Conservation (phyloP, 2,888 invertebrate genomes). For the Petrolisthes cinctipes region DNA sequence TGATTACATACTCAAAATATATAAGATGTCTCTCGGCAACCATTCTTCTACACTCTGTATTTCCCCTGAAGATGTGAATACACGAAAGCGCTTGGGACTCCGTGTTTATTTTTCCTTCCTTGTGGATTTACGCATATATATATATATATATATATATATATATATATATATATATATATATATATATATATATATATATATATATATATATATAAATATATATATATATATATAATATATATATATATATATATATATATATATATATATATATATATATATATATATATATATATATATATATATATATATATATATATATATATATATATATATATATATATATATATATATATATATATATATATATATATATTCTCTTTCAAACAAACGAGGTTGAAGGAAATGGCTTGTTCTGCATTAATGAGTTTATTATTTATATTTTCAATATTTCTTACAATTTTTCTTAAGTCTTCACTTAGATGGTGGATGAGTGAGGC, state of each 20-base stretch:
- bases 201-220: not conserved
- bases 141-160: not conserved
- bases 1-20: not conserved
- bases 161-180: not conserved
- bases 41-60: too few relatives aligned
- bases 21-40: not conserved
- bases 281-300: constrained; percentile 1
- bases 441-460: too few relatives aligned
- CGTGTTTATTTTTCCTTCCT: too few relatives aligned
- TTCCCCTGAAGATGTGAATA: too few relatives aligned
- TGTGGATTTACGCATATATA: not conserved
- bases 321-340: constrained; percentile 1
- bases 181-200: not conserved
- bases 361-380: too few relatives aligned
- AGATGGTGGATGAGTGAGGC: too few relatives aligned
- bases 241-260: not conserved
- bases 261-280: not conserved
- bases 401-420: too few relatives aligned
- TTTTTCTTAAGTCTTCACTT: too few relatives aligned
- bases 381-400: too few relatives aligned
- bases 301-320: constrained; percentile 1
- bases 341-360: constrained; percentile 1
- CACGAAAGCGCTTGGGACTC: too few relatives aligned
- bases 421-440: too few relatives aligned
- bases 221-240: not conserved